Base-by-base conservation (phyloP, 1,140 invertebrate genomes). In the Cyclargus thomasi region DNA sequence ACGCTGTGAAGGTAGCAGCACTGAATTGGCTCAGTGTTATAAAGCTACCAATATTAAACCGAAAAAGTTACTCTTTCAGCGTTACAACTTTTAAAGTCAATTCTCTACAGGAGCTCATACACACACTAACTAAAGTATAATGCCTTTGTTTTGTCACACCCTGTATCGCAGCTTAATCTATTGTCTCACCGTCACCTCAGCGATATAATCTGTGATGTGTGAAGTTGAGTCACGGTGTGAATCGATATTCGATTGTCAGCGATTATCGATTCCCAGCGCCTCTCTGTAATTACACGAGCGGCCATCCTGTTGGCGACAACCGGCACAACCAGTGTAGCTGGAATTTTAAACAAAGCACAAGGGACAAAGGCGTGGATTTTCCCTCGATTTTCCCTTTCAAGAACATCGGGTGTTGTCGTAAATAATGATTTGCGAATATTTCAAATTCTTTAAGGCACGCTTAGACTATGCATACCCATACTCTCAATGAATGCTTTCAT, bases 251-350 rank as follows among this genome's bases (percentile, higher is more conserved):
- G 55, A 59, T 59, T 59, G 18, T 59, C 10, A 20, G 1, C 55
- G 55, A 59, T 59, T 59, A 22, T 20, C 55, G 55, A 59, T 59
- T 59, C 55, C 17, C 55, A 20, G 10, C 55, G 55, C 55, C 20
- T 59, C 53, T n/a, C 55, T 59, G 55, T 59, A 59, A 59, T 59
- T 59, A 59, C 55, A 59, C 55, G 18, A 59, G 53, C 53, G 53
- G 55, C 10, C 55, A 59, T 59, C 55, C 55, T 59, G 55, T 59
- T 59, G 10, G 18, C 18, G 18, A 17, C 53, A n/a, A 59, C 55
- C 55, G 55, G 18, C 16, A 18, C 18, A 11, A 59, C 55, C 18
- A 59, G 18, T 59, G 55, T 20, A 2, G 17, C 18, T 20, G 18
- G 55, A 59, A 59, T 55, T 55, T 55, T 55, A 55, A 55, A 55